These are phyloP conservation scores for Metopolophium dirhodum DNA, from an alignment of 1,140 invertebrate species.

Conservation along the genomic window DNA sequence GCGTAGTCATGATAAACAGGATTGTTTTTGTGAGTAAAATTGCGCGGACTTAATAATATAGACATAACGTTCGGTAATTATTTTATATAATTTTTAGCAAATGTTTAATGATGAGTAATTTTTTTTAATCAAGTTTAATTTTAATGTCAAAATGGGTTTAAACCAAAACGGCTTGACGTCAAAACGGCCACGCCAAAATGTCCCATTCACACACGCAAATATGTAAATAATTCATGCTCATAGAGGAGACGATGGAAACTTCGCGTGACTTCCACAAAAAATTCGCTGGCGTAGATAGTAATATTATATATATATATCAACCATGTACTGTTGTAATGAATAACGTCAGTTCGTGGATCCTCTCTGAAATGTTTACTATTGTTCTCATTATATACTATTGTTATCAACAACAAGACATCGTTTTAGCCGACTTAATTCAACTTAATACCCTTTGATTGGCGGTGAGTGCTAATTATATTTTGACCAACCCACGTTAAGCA, in stretches of 20 bases:
- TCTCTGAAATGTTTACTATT: constrained; percentile 8
- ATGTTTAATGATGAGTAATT: background rate
- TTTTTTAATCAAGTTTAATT: background rate
- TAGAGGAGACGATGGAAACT: background rate
- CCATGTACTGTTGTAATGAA: background rate
- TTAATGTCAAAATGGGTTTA: background rate
- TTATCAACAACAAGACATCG: background rate
- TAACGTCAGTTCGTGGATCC: background rate
- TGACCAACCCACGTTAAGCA: background rate
- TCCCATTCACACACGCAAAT: background rate
- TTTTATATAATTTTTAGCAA: background rate
- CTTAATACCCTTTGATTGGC: background rate
- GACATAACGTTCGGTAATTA: background rate
- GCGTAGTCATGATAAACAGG: too few relatives aligned
- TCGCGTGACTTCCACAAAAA: background rate
- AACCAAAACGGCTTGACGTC: background rate
- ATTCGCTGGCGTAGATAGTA: background rate
- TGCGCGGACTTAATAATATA: background rate
- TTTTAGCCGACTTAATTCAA: background rate
- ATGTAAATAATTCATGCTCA: background rate
- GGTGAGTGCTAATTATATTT: background rate
- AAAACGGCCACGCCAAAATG: background rate
- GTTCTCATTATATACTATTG: background rate
- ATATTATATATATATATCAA: background rate
- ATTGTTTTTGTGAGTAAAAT: too few relatives aligned